phyloP scores from a whole-genome alignment of 2,888 invertebrate genomes.

The Notocelia uddmanniana region DNA sequence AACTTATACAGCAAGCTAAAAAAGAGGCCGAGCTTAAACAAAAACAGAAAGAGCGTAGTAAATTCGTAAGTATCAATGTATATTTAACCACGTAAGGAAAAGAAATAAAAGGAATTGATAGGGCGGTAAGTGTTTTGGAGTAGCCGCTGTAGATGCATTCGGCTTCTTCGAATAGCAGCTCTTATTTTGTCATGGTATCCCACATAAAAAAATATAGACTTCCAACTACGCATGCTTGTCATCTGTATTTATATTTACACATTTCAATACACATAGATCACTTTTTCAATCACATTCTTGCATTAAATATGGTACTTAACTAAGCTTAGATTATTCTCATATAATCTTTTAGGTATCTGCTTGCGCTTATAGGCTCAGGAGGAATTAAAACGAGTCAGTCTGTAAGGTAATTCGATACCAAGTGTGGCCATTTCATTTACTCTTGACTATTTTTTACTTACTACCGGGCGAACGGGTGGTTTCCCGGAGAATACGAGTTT shows the following conservation, averaged over 20 bases:
- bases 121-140: slow-evolving; percentile 82
- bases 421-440: no score
- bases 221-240: slow-evolving; percentile 39
- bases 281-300: slow-evolving; percentile 33
- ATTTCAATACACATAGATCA: slow-evolving; percentile 30
- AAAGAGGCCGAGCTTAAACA: slow-evolving; percentile 85
- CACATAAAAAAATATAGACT: slow-evolving; percentile 28
- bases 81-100: slow-evolving; percentile 79
- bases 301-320: slow-evolving; percentile 9
- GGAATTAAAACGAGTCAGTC: no score
- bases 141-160: slow-evolving; percentile 73
- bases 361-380: no score
- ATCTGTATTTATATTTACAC: slow-evolving; percentile 31
- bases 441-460: no score
- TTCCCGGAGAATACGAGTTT: no score
- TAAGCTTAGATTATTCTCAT: slow-evolving; percentile 1
- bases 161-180: slow-evolving; percentile 74
- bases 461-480: no score
- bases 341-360: not conserved
- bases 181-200: slow-evolving; percentile 45
- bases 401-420: no score
- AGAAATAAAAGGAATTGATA: slow-evolving; percentile 72
- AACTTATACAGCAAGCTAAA: slow-evolving; percentile 86
- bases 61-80: slow-evolving; percentile 85
- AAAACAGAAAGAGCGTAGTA: slow-evolving; percentile 86